Conservation (phyloP, 2,888 invertebrate genomes). For the Cancer borealis region DNA sequence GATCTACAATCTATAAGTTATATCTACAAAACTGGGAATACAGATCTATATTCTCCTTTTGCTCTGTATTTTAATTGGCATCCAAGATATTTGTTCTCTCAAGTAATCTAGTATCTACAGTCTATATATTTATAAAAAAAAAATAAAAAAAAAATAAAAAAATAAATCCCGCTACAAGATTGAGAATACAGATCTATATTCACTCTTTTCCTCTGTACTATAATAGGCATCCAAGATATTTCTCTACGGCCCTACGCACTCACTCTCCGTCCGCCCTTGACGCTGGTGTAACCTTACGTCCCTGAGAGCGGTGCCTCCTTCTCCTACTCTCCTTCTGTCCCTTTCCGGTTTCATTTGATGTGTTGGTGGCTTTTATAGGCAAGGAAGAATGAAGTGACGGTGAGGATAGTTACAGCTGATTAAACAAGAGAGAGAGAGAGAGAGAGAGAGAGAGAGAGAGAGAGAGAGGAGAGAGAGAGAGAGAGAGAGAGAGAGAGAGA, state of each 20-base stretch:
- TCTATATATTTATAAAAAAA: no score
- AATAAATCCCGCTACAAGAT: no score
- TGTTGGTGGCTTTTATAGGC: neutral
- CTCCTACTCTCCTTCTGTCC: neutral
- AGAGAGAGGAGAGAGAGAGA: constrained; percentile 77
- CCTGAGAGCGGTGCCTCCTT: neutral
- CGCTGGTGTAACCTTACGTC: constrained; percentile 1
- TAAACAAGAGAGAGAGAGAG: no score
- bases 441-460: constrained; percentile 46
- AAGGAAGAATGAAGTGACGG: neutral
- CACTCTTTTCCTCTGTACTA: neutral
- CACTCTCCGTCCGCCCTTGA: neutral
- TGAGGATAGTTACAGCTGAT: neutral
- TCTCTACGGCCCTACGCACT: neutral
- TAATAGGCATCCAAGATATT: neutral
- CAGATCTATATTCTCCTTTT: no score
- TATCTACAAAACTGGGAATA: no score
- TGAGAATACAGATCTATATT: no score
- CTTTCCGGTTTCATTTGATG: neutral
- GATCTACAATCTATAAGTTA: no score
- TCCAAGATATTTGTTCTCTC: no score
- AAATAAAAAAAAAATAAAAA: no score
- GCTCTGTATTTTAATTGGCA: neutral
- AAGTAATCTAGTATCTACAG: no score
- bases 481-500: constrained; percentile 62